These are phyloP conservation scores for Semibalanus balanoides DNA, from an alignment of 1,140 invertebrate species.

Conservation along the genomic window DNA sequence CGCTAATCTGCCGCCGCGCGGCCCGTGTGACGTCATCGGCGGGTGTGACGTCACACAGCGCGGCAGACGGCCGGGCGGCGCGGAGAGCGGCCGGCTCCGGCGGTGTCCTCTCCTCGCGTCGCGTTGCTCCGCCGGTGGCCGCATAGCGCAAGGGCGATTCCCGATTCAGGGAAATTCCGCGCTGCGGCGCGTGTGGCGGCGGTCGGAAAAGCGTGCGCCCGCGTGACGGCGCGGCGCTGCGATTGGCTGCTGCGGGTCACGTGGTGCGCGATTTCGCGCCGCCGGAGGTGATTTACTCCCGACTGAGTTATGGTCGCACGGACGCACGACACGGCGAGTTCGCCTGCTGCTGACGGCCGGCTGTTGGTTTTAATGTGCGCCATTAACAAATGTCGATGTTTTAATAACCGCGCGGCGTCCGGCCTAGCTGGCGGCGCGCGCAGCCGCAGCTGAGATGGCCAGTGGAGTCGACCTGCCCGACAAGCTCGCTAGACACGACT, in stretches of 20 bases:
- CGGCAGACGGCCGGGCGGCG: background rate
- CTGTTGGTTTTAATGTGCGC: background rate
- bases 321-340: background rate
- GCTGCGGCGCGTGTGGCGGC: background rate
- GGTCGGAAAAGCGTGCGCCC: background rate
- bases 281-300: background rate
- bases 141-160: background rate
- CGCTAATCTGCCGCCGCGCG: background rate
- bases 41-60: too few relatives aligned
- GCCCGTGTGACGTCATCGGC: too few relatives aligned
- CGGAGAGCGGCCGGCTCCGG: too few relatives aligned
- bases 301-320: background rate
- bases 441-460: too few relatives aligned
- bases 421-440: too few relatives aligned
- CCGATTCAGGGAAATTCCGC: background rate
- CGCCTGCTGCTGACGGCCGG: background rate
- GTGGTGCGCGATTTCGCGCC: background rate
- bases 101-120: too few relatives aligned
- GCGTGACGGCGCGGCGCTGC: background rate
- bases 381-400: background rate
- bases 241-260: background rate
- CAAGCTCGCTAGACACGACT: too few relatives aligned
- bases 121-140: background rate
- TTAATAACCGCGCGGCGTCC: background rate
- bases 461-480: too few relatives aligned